These are phyloP conservation scores for Allolobophora icterica DNA, from an alignment of 2,888 invertebrate species.

Conservation along the genomic window DNA sequence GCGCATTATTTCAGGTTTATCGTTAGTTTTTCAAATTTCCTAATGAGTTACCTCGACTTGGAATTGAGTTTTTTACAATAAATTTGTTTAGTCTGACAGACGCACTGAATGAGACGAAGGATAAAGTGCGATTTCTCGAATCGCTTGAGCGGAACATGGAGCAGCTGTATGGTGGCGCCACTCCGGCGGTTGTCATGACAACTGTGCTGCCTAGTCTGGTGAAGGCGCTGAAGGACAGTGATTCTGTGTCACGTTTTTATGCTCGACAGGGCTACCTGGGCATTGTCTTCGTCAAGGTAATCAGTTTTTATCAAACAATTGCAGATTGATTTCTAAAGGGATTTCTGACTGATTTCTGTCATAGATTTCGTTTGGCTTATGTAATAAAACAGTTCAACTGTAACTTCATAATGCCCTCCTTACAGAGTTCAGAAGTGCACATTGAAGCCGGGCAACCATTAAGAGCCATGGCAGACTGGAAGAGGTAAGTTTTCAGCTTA, in stretches of 20 bases:
- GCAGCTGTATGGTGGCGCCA: constrained; percentile 59
- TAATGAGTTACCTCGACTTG: no score
- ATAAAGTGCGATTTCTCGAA: constrained; percentile 65
- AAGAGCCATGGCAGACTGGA: no score
- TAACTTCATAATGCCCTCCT: no score
- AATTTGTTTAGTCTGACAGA: constrained; percentile 61
- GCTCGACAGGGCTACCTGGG: constrained; percentile 63
- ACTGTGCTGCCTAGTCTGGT: constrained; percentile 61
- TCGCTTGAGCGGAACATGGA: constrained; percentile 62
- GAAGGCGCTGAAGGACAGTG: constrained; percentile 64
- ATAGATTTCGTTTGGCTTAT: no score
- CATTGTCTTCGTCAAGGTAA: constrained; percentile 62
- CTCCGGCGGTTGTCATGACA: constrained; percentile 60
- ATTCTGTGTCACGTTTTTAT: constrained; percentile 64
- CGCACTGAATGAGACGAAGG: constrained; percentile 65
- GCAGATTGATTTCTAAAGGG: constrained; percentile 59
- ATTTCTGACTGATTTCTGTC: constrained; percentile 55
- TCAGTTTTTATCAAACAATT: constrained; percentile 58
- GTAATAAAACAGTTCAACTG: no score
- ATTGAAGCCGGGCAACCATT: no score
- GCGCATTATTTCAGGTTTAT: no score
- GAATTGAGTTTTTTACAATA: no score
- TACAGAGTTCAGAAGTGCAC: no score
- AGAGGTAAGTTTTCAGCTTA: no score
- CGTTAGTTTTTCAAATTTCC: no score